A percentile compares a stretch with the other conserved stretches of the same genome.
phyloP scores from a whole-genome alignment of 2,888 invertebrate genomes.

The Tetanocera ferruginea region DNA sequence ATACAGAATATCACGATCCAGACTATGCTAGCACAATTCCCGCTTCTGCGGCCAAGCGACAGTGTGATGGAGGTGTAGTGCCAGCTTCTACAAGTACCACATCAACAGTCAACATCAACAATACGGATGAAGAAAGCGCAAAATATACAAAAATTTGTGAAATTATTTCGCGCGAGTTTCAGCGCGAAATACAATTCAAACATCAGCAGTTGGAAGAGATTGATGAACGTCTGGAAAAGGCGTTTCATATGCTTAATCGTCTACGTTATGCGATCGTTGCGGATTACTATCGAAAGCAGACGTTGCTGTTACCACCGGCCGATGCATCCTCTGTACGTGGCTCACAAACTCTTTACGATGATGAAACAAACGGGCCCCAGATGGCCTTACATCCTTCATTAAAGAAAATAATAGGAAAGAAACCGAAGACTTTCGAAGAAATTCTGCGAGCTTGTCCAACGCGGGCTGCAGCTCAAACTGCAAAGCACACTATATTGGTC shows the following conservation, averaged over 20 bases:
- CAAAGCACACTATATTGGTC: constrained; percentile 62
- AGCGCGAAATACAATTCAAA: constrained; percentile 77
- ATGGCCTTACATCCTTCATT: constrained; percentile 81
- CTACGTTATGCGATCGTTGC: constrained; percentile 74
- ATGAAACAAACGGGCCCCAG: constrained; percentile 66
- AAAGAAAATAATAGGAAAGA: constrained; percentile 78
- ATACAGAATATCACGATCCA: constrained; percentile 74
- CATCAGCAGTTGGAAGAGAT: constrained; percentile 80
- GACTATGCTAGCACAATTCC: constrained; percentile 68
- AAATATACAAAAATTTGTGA: constrained; percentile 71
- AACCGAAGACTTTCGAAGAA: constrained; percentile 71
- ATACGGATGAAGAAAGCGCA: not conserved
- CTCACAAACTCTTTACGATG: constrained; percentile 55
- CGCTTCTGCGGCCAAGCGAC: constrained; percentile 7
- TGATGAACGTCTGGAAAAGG: constrained; percentile 75
- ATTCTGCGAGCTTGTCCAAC: constrained; percentile 70
- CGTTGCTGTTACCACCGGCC: constrained; percentile 68
- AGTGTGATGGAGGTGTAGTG: not conserved
- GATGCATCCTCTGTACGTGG: constrained; percentile 63
- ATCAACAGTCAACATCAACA: not conserved
- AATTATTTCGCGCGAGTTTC: constrained; percentile 81
- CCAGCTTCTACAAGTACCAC: not conserved
- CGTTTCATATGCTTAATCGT: constrained; percentile 73
- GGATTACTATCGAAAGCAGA: constrained; percentile 75
- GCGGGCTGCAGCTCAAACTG: constrained; percentile 72